Evolutionary conservation across 1,140 invertebrate species (phyloP).

Genomic region (Drosophila lowei): DNA sequence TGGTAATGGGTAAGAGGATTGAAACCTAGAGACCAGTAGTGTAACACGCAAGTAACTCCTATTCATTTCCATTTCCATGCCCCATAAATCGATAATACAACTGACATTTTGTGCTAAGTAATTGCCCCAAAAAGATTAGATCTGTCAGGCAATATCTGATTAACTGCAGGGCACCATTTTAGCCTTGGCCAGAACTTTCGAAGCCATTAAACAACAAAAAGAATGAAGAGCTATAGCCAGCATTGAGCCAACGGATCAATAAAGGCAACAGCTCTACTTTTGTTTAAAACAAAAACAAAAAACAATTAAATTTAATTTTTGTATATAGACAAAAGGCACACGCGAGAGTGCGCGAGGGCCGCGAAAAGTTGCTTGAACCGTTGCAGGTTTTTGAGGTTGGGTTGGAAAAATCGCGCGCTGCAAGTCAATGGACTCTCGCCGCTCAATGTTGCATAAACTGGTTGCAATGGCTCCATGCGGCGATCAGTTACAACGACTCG

Average conservation of each 20-base stretch:
- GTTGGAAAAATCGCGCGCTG: slow-evolving; percentile 25
- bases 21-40: no score
- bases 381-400: background rate
- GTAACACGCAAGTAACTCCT: no score
- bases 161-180: background rate
- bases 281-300: slow-evolving; percentile 2
- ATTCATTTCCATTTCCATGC: background rate
- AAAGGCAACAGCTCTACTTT: background rate
- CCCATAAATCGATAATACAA: slow-evolving; percentile 24
- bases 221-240: background rate
- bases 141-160: background rate
- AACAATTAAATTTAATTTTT: slow-evolving; percentile 1
- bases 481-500: slow-evolving; percentile 56
- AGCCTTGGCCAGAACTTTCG: background rate
- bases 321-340: background rate
- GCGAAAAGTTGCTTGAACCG: slow-evolving; percentile 1
- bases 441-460: slow-evolving; percentile 67
- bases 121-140: slow-evolving; percentile 39
- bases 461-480: slow-evolving; percentile 33
- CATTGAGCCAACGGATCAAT: slow-evolving; percentile 26
- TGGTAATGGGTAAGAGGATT: no score
- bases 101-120: slow-evolving; percentile 24
- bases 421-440: slow-evolving; percentile 60
- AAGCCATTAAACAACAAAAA: background rate
- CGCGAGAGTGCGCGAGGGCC: background rate